phyloP scores from a whole-genome alignment of 2,797 vertebrate genomes.

The Siniperca scherzeri region DNA sequence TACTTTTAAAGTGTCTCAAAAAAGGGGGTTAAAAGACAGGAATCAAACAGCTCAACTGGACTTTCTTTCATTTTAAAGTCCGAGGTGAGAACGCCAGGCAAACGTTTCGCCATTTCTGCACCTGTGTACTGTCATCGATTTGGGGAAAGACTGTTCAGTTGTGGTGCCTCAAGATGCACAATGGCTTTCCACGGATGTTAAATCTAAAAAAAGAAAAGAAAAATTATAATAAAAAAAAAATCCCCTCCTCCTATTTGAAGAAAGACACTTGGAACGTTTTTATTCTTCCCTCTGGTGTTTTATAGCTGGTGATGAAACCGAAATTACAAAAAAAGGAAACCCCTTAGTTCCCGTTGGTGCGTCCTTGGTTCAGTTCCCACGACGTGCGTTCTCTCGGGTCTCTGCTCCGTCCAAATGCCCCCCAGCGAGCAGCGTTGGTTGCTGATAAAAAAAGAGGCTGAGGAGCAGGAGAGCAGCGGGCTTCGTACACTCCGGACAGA shows the following conservation, averaged over 20 bases:
- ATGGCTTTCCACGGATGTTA: constrained; percentile 69
- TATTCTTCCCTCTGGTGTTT: constrained; percentile 45
- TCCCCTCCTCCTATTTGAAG: constrained; percentile 53
- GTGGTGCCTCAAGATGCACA: constrained; percentile 67
- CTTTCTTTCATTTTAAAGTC: constrained; percentile 73
- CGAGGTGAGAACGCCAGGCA: constrained; percentile 56
- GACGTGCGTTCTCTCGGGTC: constrained; percentile 70
- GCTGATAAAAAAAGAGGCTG: constrained; percentile 54
- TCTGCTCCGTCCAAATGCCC: constrained; percentile 63
- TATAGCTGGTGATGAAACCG: constrained; percentile 38
- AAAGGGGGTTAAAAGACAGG: not conserved
- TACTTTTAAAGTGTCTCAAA: constrained; percentile 47
- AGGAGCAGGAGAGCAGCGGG: constrained; percentile 59
- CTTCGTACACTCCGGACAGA: constrained; percentile 69
- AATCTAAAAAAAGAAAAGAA: constrained; percentile 29
- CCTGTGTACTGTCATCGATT: constrained; percentile 81
- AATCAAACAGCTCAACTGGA: constrained; percentile 34
- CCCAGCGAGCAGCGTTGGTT: constrained; percentile 71
- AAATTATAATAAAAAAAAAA: constrained; percentile 12
- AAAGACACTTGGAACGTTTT: constrained; percentile 37
- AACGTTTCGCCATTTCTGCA: constrained; percentile 85
- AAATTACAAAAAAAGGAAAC: constrained; percentile 44
- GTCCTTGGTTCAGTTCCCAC: constrained; percentile 80
- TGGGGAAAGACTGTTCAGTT: constrained; percentile 63
- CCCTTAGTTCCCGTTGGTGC: constrained; percentile 75